Evolutionary conservation across 2,888 invertebrate genomes (phyloP).

Genomic region (Ephialtes manifestator): DNA sequence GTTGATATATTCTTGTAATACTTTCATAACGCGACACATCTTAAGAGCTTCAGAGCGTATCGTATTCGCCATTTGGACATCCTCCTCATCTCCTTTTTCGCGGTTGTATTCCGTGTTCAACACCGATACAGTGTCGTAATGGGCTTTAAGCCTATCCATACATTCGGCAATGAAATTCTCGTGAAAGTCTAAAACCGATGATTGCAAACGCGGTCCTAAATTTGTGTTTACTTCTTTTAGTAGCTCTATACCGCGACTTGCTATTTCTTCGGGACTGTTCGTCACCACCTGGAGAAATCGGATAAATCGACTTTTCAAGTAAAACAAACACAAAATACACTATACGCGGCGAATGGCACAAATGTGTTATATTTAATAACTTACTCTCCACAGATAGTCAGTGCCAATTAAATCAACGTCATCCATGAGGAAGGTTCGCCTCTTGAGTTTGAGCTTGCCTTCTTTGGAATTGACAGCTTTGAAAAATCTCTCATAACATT

Average conservation of each 20-base stretch:
- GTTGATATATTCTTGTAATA: constrained; percentile 97
- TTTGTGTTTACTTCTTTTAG: constrained; percentile 97
- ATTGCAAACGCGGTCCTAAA: constrained; percentile 94
- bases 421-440: constrained; percentile 95
- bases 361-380: constrained; percentile 78
- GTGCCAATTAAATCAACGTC: constrained; percentile 98
- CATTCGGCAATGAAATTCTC: constrained; percentile 97
- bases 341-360: background rate
- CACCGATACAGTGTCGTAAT: constrained; percentile 93
- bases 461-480: constrained; percentile 98
- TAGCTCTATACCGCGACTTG: constrained; percentile 95
- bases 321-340: background rate
- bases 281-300: constrained; percentile 91
- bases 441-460: constrained; percentile 95
- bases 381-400: constrained; percentile 97
- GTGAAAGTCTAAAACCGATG: constrained; percentile 93
- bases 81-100: constrained; percentile 84
- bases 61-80: constrained; percentile 86
- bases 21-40: constrained; percentile 97
- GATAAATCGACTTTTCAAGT: background rate
- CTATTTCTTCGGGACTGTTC: constrained; percentile 96
- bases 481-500: constrained; percentile 95
- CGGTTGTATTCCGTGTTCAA: constrained; percentile 86
- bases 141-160: constrained; percentile 94
- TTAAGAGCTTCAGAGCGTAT: constrained; percentile 91